These are phyloP conservation scores for Chamaetylas fuelleborni DNA, from an alignment of 2,113 vertebrate species.

Conservation along the genomic window DNA sequence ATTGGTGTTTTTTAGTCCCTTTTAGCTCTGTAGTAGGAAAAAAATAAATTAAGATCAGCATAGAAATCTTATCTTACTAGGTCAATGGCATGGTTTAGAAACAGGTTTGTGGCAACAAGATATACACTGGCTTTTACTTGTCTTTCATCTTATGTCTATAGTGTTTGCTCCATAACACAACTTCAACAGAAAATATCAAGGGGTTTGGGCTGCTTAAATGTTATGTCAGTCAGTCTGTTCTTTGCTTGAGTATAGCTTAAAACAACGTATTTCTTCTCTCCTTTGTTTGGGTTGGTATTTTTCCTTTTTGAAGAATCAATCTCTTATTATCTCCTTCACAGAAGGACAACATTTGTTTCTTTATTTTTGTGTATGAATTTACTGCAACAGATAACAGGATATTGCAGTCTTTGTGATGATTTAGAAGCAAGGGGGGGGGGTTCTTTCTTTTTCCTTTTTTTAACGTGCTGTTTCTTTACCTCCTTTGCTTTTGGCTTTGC, in stretches of 20 bases:
- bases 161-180: neutral
- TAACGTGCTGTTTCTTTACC: slow-evolving; percentile 1
- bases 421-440: neutral
- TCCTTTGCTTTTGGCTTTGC: slow-evolving; percentile 44
- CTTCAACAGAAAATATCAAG: neutral
- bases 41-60: neutral
- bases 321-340: neutral
- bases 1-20: neutral
- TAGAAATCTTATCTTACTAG: neutral
- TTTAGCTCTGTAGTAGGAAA: neutral
- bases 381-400: slow-evolving; percentile 52
- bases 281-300: neutral
- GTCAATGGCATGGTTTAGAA: neutral
- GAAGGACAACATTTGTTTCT: slow-evolving; percentile 51
- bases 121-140: neutral
- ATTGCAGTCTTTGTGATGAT: slow-evolving; percentile 54
- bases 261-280: neutral
- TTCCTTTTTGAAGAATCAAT: neutral
- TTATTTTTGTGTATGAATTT: slow-evolving; percentile 36
- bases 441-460: neutral
- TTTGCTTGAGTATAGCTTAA: neutral
- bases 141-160: neutral
- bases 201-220: neutral
- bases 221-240: neutral
- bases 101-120: neutral